These are phyloP conservation scores for Ectemnius cavifrons DNA, from an alignment of 2,888 invertebrate species.

Conservation along the genomic window DNA sequence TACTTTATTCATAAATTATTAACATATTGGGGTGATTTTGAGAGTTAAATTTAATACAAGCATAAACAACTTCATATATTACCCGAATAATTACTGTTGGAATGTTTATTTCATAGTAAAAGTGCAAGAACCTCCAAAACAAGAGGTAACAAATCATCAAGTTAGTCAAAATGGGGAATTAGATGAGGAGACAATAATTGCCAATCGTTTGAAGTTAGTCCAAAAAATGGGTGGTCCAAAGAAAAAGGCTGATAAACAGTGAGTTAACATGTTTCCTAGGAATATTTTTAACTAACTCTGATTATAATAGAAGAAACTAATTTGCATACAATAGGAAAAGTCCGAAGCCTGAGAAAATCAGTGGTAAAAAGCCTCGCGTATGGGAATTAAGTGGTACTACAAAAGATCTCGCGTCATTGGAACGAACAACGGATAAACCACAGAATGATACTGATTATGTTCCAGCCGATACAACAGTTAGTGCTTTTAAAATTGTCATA, in stretches of 20 bases:
- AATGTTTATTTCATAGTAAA: conserved; percentile 59
- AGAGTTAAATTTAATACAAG: too few species aligned
- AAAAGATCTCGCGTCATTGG: conserved; percentile 88
- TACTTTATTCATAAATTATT: too few species aligned
- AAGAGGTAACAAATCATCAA: conserved; percentile 76
- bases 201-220: conserved; percentile 89
- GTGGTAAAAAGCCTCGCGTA: conserved; percentile 92
- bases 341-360: conserved; percentile 81
- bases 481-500: not conserved
- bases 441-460: conserved; percentile 82
- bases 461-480: conserved; percentile 84
- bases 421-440: conserved; percentile 89
- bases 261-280: conserved; percentile 56
- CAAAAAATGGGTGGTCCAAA: conserved; percentile 86
- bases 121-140: conserved; percentile 74
- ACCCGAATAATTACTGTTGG: not conserved
- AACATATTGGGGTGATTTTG: too few species aligned
- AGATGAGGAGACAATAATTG: conserved; percentile 85
- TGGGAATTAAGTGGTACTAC: conserved; percentile 92
- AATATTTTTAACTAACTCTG: too few species aligned
- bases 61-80: too few species aligned
- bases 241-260: conserved; percentile 82
- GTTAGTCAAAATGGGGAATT: conserved; percentile 72
- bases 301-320: not conserved
- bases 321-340: conserved; percentile 75